These are phyloP conservation scores for Aramus guarauna DNA, from an alignment of 2,113 vertebrate genomes.

Conservation along the genomic window DNA sequence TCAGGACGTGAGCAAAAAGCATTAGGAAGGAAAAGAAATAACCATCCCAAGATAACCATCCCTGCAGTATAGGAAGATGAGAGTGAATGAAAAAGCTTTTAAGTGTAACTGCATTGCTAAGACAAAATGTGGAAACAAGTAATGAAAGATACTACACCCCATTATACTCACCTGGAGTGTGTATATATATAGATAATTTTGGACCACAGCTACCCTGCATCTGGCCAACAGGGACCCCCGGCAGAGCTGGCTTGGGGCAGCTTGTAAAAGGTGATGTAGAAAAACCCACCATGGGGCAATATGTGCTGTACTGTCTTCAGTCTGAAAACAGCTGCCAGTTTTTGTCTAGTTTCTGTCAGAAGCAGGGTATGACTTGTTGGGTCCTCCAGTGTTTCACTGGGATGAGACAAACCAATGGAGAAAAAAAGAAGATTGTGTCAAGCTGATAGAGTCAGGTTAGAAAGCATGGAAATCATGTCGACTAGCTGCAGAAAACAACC, in stretches of 20 bases:
- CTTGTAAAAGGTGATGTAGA: not conserved
- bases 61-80: accelerated
- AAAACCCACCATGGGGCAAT: not conserved
- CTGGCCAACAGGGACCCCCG: not conserved
- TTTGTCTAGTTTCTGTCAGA: not conserved
- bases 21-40: not conserved
- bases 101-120: not conserved
- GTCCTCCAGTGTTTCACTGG: not conserved
- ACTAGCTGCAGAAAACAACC: not conserved
- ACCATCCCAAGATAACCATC: not conserved
- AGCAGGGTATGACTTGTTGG: not conserved
- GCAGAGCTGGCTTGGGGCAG: not conserved
- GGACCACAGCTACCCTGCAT: not conserved
- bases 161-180: no score
- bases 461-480: not conserved
- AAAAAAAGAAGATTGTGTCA: not conserved
- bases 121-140: not conserved
- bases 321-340: not conserved
- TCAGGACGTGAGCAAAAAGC: not conserved
- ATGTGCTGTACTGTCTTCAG: not conserved
- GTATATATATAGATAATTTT: not conserved
- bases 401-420: not conserved
- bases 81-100: not conserved
- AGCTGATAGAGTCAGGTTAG: not conserved
- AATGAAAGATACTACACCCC: not conserved